Evolutionary conservation across 1,140 invertebrate species (phyloP), one percentile per base, ranked within the genome.

Genomic region (Charaxes varanes): DNA sequence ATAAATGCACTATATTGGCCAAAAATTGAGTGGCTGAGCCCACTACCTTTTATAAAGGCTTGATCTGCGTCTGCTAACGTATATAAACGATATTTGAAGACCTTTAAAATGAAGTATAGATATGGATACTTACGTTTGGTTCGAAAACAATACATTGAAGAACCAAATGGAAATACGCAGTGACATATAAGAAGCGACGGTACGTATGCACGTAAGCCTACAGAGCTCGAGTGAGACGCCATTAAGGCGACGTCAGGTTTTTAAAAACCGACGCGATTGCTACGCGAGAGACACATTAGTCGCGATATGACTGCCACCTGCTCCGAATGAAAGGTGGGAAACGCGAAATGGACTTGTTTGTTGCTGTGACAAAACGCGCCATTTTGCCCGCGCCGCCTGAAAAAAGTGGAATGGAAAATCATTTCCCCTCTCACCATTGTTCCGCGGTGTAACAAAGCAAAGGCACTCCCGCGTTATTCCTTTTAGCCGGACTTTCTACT

Each of bases 371-470:
- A 59, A 56, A 58, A 53, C 47, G 49, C 40, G 41, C 44, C 47
- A 50, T 55, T 58, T 48, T 51, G 45, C 52, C 35, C 43, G 54
- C 41, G n/a, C n/a, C n/a, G n/a, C 35, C 42, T 50, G 52, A 52
- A 54, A 52, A 53, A 60, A 66, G 55, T 55, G 60, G 63, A 72
- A 64, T 60, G 58, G 55, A 62, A 55, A 62, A 62, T 62, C 55
- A 63, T 66, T 69, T 66, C 57, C 65, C 51, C 60, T 58, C 63
- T 53, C 58, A 62, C 50, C 46, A 71, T 60, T 68, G 62, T 68
- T 53, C 48, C 53, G 47, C 44, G 45, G 41, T 53, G 50, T 53
- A 62, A 65, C 57, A 64, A 64, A 55, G 61, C 53, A 49, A 62
- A 58, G 53, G 52, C 41, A 52, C 58, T 55, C 47, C 35, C 53